Base-by-base conservation (phyloP, 1,140 invertebrate species). In the Arctopsyche grandis region DNA sequence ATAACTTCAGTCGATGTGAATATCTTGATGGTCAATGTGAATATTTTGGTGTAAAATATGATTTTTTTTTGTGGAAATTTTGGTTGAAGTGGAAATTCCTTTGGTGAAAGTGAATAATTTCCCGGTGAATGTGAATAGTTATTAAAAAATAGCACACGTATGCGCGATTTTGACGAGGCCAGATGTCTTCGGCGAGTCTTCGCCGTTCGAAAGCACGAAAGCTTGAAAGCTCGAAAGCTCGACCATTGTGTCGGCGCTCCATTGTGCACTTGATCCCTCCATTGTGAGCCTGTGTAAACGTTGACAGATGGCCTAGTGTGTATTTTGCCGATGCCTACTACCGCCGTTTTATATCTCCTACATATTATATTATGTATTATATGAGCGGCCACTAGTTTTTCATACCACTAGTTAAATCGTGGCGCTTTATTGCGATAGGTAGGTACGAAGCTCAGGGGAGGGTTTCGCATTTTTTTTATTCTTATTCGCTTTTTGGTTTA, bases 301-400 rank as follows among this genome's bases (percentile, higher is more conserved):
- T 80, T 80, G 79, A 78, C 79, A 80, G 79, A 80, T 80, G 79
- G 79, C 60, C 60, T 75, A 80, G 79, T 80, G 79, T 80, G 75
- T 78, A 71, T 78, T 80, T 75, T 80, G 79, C 66, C 58, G 56
- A 63, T 66, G 70, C 70, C 78, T 73, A 38, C 29, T 7, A 38
- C 29, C 7, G 7, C 29, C 29, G n/a, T n/a, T n/a, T n/a, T n/a
- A n/a, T n/a, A n/a, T n/a, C n/a, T n/a, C n/a, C n/a, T n/a, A n/a
- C n/a, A n/a, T n/a, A n/a, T n/a, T n/a, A n/a, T n/a, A n/a, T n/a
- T n/a, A n/a, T n/a, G n/a, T n/a, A 38, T 7, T 38, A 7, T 52
- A n/a, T 7, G 7, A 60, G 58, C 70, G 70, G 46, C 63, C 63
- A 66, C 63, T 66, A 66, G 21, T 76, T 76, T 76, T 76, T 76